These are phyloP conservation scores for Galaxea fascicularis DNA, from an alignment of 92 coral and sea anemone species.

Conservation along the genomic window DNA sequence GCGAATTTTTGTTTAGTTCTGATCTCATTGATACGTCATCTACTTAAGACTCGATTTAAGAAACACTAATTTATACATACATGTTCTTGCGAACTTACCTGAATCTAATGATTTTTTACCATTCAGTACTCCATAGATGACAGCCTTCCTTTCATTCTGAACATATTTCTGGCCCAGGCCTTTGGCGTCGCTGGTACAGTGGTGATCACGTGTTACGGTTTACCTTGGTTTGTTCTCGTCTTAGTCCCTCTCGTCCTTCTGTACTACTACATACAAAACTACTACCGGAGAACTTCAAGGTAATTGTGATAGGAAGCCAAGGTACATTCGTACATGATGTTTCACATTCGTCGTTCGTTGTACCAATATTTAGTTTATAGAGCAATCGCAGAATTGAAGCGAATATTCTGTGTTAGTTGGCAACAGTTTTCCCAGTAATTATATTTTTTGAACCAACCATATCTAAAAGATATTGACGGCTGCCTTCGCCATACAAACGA, in stretches of 20 bases:
- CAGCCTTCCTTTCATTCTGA: conserved; percentile 96
- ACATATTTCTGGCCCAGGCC: conserved; percentile 98
- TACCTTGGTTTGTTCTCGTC: conserved; percentile 92
- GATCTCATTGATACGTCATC: too few species aligned
- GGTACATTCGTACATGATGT: background rate
- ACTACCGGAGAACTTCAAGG: conserved; percentile 98
- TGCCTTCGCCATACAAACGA: too few species aligned
- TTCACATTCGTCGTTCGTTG: too few species aligned
- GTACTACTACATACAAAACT: conserved; percentile 94
- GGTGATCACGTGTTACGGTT: conserved; percentile 96
- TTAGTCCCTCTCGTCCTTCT: conserved; percentile 87
- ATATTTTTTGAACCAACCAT: background rate
- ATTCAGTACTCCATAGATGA: conserved; percentile 96
- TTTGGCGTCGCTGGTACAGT: conserved; percentile 95
- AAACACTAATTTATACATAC: background rate
- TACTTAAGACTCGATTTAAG: too few species aligned
- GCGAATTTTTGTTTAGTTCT: background rate
- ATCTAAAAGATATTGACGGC: background rate
- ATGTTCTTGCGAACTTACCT: background rate
- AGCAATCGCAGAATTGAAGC: too few species aligned
- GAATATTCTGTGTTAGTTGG: too few species aligned
- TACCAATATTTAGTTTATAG: too few species aligned
- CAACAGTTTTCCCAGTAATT: background rate
- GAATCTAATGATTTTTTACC: background rate
- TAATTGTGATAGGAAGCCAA: background rate